Percentiles rank a stretch among this genome's conserved stretches.
Conservation (phyloP, 2,113 vertebrate genomes). For the Ursus arctos region DNA sequence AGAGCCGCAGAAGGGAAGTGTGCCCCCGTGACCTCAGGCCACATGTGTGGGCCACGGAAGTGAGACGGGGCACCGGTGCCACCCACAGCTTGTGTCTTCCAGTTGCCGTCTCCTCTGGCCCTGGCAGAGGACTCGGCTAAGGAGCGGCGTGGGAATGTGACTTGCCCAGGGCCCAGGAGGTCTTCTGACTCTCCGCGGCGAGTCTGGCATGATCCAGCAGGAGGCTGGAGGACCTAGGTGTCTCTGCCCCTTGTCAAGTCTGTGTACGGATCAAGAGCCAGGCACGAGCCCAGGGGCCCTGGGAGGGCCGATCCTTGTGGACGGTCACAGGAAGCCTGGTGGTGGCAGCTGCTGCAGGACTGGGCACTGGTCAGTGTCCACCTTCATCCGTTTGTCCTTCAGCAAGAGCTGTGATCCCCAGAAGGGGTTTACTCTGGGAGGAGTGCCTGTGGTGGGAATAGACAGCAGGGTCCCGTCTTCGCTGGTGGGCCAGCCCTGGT, state of each 20-base stretch:
- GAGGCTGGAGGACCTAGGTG: neutral
- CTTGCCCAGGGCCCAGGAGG: neutral
- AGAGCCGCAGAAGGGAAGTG: neutral
- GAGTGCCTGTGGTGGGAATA: accelerated
- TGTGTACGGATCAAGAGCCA: neutral
- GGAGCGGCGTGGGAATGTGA: neutral
- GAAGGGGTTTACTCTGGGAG: neutral
- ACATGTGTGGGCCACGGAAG: neutral
- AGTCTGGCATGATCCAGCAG: neutral
- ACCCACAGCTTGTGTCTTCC: neutral
- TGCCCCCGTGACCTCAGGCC: neutral
- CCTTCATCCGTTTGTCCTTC: neutral
- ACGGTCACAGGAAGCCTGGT: neutral
- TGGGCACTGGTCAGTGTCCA: neutral
- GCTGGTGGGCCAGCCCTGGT: neutral
- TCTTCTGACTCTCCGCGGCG: neutral
- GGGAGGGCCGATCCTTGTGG: neutral
- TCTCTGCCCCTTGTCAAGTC: neutral
- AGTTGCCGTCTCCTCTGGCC: neutral
- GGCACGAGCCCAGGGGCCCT: neutral
- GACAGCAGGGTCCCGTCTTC: neutral
- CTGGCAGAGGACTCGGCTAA: neutral
- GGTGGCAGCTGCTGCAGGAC: neutral
- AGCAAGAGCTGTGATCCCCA: neutral
- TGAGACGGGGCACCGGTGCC: neutral